A percentile compares a stretch with the other conserved stretches of the same genome.
phyloP scores from a whole-genome alignment of 1,140 invertebrate genomes.

The Venturia canescens region DNA sequence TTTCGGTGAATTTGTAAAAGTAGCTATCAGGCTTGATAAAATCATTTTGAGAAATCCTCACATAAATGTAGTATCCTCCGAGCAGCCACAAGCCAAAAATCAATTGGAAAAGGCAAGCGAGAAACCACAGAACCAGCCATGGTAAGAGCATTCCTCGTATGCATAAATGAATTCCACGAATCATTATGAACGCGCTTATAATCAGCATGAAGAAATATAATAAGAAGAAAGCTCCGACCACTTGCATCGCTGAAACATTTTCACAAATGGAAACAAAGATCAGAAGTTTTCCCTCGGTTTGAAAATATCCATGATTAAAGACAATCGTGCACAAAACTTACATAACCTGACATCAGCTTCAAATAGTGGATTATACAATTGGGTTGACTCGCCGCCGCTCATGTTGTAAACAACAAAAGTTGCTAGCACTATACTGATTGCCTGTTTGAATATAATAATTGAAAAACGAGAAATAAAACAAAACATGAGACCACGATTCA shows the following conservation, averaged over 20 bases:
- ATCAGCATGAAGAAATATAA: slow-evolving; percentile 85
- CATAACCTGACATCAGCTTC: slow-evolving; percentile 88
- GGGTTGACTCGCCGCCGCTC: slow-evolving; percentile 89
- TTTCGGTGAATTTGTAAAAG: no score
- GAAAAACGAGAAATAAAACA: slow-evolving; percentile 24
- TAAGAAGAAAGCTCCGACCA: slow-evolving; percentile 85
- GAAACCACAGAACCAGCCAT: slow-evolving; percentile 85
- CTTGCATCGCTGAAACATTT: slow-evolving; percentile 81
- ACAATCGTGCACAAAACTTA: slow-evolving; percentile 77
- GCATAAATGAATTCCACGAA: slow-evolving; percentile 79
- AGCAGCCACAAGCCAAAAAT: slow-evolving; percentile 89
- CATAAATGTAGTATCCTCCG: slow-evolving; percentile 93
- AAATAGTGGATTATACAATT: slow-evolving; percentile 91
- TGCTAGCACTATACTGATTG: slow-evolving; percentile 85
- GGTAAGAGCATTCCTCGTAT: slow-evolving; percentile 88
- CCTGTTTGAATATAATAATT: slow-evolving; percentile 68
- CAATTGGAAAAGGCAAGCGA: slow-evolving; percentile 86
- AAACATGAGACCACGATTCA: no score
- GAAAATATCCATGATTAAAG: slow-evolving; percentile 43
- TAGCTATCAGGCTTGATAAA: slow-evolving; percentile 53
- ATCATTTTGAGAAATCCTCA: slow-evolving; percentile 76
- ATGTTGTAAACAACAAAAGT: slow-evolving; percentile 87
- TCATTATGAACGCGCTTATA: slow-evolving; percentile 80
- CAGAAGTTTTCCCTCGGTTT: slow-evolving; percentile 45
- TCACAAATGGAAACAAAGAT: slow-evolving; percentile 45